phyloP scores from a whole-genome alignment of 2,113 vertebrate species.

The Takifugu bimaculatus region DNA sequence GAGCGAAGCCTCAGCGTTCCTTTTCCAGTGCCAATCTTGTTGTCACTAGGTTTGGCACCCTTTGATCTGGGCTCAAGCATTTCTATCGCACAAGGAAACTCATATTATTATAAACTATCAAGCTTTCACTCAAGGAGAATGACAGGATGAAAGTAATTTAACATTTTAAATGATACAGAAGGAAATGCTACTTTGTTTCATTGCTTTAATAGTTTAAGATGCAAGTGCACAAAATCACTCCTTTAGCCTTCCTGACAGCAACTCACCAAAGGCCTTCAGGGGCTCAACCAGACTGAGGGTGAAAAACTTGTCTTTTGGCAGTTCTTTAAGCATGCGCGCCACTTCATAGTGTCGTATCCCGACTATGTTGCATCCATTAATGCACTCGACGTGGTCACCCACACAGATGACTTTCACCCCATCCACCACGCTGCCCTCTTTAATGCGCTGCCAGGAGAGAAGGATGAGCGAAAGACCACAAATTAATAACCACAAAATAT shows the following conservation, averaged over 20 bases:
- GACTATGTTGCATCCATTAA: slow-evolving; percentile 85
- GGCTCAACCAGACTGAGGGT: slow-evolving; percentile 88
- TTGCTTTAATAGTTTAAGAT: background rate
- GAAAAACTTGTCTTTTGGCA: slow-evolving; percentile 81
- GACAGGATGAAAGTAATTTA: background rate
- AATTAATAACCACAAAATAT: too few species aligned
- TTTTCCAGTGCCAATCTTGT: slow-evolving; percentile 78
- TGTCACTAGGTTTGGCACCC: slow-evolving; percentile 70
- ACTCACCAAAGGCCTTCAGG: slow-evolving; percentile 96
- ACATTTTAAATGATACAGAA: too few species aligned
- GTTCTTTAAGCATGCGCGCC: slow-evolving; percentile 90
- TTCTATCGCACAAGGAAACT: slow-evolving; percentile 68
- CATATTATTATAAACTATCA: too few species aligned
- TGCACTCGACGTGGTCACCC: slow-evolving; percentile 90
- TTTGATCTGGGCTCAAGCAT: slow-evolving; percentile 86
- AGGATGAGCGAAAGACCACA: too few species aligned
- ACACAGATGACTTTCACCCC: slow-evolving; percentile 82
- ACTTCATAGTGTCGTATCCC: slow-evolving; percentile 88
- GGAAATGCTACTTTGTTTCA: too few species aligned
- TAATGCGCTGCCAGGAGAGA: slow-evolving; percentile 80
- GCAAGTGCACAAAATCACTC: background rate
- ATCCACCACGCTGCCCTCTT: slow-evolving; percentile 86
- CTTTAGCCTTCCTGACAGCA: background rate
- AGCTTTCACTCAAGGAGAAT: too few species aligned
- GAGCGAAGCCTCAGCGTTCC: slow-evolving; percentile 87